phyloP scores from a whole-genome alignment of 1,140 invertebrate genomes.

The Lepidurus apus region DNA sequence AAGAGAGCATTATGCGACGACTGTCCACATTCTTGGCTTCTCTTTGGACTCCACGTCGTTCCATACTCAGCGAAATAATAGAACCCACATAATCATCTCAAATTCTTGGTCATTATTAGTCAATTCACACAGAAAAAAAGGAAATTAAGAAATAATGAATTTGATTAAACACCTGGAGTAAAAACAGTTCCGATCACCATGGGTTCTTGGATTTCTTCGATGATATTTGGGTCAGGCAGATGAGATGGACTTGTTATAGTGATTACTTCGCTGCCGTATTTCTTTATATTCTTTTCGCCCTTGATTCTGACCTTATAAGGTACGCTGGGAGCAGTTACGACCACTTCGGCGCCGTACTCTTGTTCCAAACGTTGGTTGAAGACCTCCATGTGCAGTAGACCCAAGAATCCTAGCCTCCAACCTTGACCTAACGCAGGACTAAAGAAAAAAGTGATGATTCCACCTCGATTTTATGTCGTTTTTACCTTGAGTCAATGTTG shows the following conservation, averaged over 20 bases:
- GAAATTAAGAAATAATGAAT: neutral
- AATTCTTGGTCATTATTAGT: slow-evolving; percentile 33
- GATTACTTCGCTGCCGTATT: slow-evolving; percentile 62
- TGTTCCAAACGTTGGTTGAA: slow-evolving; percentile 89
- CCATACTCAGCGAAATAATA: slow-evolving; percentile 67
- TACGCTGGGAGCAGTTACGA: slow-evolving; percentile 89
- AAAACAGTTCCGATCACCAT: slow-evolving; percentile 85
- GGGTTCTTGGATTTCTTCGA: slow-evolving; percentile 77
- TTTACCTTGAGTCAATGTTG: slow-evolving; percentile 69
- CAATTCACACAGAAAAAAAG: slow-evolving; percentile 24
- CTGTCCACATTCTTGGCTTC: slow-evolving; percentile 74
- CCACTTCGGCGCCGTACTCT: slow-evolving; percentile 81
- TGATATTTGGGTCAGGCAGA: slow-evolving; percentile 62
- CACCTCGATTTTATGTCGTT: neutral
- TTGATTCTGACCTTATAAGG: slow-evolving; percentile 81
- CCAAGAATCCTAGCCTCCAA: slow-evolving; percentile 88
- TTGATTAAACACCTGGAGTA: slow-evolving; percentile 58
- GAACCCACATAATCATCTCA: slow-evolving; percentile 60
- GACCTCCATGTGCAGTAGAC: slow-evolving; percentile 92
- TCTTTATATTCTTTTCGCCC: slow-evolving; percentile 59
- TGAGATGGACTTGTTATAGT: slow-evolving; percentile 77
- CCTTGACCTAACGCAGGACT: slow-evolving; percentile 90
- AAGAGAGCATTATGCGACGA: slow-evolving; percentile 71
- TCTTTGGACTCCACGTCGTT: slow-evolving; percentile 69
- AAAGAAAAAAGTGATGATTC: slow-evolving; percentile 32